Evolutionary conservation across 2,797 vertebrate genomes (phyloP).

Genomic region (Rachycentron canadum): DNA sequence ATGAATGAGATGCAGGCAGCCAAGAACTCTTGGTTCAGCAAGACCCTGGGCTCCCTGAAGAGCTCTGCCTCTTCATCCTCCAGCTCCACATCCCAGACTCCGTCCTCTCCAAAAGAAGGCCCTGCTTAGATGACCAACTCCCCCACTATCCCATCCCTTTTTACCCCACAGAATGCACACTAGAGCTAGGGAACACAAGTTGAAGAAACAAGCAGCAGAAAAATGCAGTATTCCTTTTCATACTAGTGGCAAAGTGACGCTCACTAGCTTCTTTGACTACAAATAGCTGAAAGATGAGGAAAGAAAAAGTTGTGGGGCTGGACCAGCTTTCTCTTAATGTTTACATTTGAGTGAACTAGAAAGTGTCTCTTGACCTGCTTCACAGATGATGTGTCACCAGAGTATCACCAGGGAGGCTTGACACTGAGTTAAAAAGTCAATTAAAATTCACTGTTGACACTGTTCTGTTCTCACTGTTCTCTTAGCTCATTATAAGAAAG

Average conservation of each 20-base stretch:
- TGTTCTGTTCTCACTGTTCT: not conserved
- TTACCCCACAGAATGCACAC: conserved; percentile 52
- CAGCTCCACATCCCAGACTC: conserved; percentile 75
- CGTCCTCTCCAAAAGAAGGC: conserved; percentile 91
- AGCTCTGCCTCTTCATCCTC: conserved; percentile 88
- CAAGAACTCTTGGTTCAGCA: conserved; percentile 99
- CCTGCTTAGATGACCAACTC: conserved; percentile 82
- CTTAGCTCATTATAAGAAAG: not conserved
- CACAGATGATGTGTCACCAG: conserved; percentile 12
- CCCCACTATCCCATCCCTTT: not conserved
- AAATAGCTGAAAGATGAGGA: conserved; percentile 5
- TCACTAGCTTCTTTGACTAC: conserved; percentile 30
- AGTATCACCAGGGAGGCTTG: not conserved
- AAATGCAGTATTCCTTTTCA: conserved; percentile 82
- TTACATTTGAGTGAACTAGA: conserved; percentile 43
- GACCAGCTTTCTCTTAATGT: conserved; percentile 28
- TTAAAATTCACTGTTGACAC: not conserved
- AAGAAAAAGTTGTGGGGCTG: not conserved
- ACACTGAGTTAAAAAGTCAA: conserved; percentile 13
- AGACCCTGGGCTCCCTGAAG: conserved; percentile 98
- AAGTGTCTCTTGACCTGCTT: conserved; percentile 24
- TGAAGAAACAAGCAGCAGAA: conserved; percentile 54
- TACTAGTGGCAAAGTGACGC: conserved; percentile 20
- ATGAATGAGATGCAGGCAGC: conserved; percentile 99
- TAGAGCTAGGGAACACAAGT: conserved; percentile 67